Base-by-base conservation (phyloP, 1,140 invertebrate species). In the Eurosta solidaginis region DNA sequence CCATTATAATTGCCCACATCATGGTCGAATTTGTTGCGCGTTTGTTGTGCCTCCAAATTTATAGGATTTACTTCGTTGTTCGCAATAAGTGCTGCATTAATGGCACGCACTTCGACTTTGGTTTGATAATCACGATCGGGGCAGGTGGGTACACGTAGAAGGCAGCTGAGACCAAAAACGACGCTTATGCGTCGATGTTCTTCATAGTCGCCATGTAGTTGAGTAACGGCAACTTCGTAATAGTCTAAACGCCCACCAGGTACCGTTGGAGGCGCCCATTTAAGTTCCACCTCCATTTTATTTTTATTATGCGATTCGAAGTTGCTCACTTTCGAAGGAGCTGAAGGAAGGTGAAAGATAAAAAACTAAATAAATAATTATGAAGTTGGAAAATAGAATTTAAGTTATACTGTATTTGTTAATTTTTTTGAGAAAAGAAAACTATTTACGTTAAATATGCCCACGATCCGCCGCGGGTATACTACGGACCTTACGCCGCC, bases 101-200 rank as follows among this genome's bases (percentile, higher is more conserved):
- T 75, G 0, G 78, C 78, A 2, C 78, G 74, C 9, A 79, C 78
- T 20, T 79, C 45, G 2, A 79, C 59, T 5, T 44, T 73, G 7
- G 74, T 76, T 77, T 79, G 59, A 22, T 79, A 79, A 36, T 79
- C 63, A 10, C n/a, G 74, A 49, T 76, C 78, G 17, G 68, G 59
- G 52, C 78, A 79, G 3, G 33, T n/a, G 6, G 78, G 78, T 5
- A 59, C 25, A 20, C 44, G 40, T n/a, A 79, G 47, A 1, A 59
- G 10, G 12, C 78, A 79, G 10, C 40, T 68, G 2, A 10, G 45
- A 9, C 75, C 75, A n/a, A 73, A 45, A 9, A 79, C 36, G 44
- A 68, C 44, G 47, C 52, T 50, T 20, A 49, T 77, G 1, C 59
- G 49, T 22, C 27, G 44, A 40, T 54, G 45, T 73, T 73, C 14